Evolutionary conservation across 2,113 vertebrate species (phyloP), one percentile per base, ranked within the genome.

Genomic region (Cebidichthys violaceus): DNA sequence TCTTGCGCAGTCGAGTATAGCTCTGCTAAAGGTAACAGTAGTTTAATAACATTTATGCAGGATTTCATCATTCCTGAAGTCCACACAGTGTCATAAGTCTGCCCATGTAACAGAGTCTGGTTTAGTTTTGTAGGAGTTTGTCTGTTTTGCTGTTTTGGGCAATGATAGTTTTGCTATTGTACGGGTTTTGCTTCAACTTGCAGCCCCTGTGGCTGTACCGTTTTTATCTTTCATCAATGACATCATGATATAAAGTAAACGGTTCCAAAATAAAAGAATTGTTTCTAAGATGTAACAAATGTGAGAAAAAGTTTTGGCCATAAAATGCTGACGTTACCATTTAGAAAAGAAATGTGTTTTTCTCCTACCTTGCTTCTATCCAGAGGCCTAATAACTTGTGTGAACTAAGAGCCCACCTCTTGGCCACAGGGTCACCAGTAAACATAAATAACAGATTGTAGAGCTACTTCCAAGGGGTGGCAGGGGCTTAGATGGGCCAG

Each of bases 391-490:
- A 91, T 92, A 93, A 90, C 90, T 92, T 91, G 86, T 85, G 79
- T 90, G 92, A 86, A 86, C 85, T 86, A 65, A 85, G 79, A 93
- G 89, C 89, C 91, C 89, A 89, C 93, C 94, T 93, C 93, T 93
- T 90, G 95, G 95, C 94, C 92, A 94, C 91, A 92, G 85, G 88
- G 94, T 91, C 95, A 95, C 93, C 93, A 89, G 89, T 86, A 93
- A 96, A 95, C 95, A 96, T 95, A 95, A 95, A 95, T 96, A 95
- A 95, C 91, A 90, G 86, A 90, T 89, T 84, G 87, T 84, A 66
- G 89, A 79, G 82, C 87, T 90, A 37, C 57, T 88, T 90, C 93
- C 93, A 86, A 89, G 83, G 91, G 94, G 87, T 94, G 92, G 94
- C 91, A 91, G 92, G 85, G 90, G 92, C 83, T 86, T 91, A 95